A percentile compares a stretch with the other conserved stretches of the same genome.
Conservation (phyloP, 2,113 vertebrate species). For the Onychorhynchus coronatus region DNA sequence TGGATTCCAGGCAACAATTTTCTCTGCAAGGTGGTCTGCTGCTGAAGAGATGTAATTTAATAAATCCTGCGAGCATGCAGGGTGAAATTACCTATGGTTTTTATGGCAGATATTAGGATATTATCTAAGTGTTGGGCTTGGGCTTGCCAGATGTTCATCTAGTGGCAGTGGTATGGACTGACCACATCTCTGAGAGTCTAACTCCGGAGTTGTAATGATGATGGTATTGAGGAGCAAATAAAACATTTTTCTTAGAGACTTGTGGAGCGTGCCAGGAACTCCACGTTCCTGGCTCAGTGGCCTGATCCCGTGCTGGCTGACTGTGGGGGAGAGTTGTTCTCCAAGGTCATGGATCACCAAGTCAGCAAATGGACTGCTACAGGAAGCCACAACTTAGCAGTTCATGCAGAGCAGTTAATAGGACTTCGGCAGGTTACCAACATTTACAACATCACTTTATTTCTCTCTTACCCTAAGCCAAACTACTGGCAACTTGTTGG, state of each 20-base stretch:
- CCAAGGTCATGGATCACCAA: background rate
- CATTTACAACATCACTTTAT: background rate
- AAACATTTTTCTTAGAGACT: background rate
- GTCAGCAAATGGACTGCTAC: background rate
- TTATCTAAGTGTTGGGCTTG: background rate
- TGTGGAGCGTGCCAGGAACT: background rate
- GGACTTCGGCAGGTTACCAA: background rate
- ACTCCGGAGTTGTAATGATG: background rate
- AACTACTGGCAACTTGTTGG: background rate
- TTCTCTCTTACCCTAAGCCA: background rate
- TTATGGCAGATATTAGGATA: background rate
- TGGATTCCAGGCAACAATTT: background rate
- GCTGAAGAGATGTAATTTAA: background rate
- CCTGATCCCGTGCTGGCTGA: background rate
- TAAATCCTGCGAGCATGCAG: background rate
- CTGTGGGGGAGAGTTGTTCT: accelerated
- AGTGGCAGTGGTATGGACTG: background rate
- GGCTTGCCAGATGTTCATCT: background rate
- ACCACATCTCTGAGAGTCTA: background rate
- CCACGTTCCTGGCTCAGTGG: background rate
- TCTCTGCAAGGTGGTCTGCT: background rate
- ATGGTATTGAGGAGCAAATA: background rate
- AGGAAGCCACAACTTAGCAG: background rate
- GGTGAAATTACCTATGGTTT: background rate
- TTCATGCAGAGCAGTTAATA: background rate